Conservation (phyloP, 2,797 vertebrate genomes). For the Mareca strepera region DNA sequence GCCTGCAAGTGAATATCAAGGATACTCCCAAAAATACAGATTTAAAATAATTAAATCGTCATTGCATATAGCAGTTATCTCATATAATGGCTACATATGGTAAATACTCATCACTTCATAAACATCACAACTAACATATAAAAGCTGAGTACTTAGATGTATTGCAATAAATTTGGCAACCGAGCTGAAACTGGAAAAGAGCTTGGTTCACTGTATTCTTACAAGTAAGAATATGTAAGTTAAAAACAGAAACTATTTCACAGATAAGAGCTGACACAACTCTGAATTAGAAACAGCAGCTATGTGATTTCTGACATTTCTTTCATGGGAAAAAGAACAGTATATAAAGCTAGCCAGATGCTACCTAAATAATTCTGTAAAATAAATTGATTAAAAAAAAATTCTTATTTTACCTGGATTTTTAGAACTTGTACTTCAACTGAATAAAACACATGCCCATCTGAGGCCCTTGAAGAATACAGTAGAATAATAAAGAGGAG, state of each 20-base stretch:
- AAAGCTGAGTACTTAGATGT: neutral
- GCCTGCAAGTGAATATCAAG: neutral
- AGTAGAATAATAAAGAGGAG: neutral
- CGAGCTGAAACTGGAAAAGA: neutral
- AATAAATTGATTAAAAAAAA: neutral
- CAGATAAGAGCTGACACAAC: neutral
- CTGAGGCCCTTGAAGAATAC: neutral
- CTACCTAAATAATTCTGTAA: neutral
- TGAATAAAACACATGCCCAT: neutral
- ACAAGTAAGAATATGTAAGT: neutral
- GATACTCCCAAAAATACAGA: neutral
- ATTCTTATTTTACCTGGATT: neutral
- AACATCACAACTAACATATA: neutral
- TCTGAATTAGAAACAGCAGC: neutral
- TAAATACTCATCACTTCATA: neutral
- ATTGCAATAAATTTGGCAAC: neutral
- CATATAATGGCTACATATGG: neutral
- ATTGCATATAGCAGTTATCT: neutral
- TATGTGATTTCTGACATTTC: neutral
- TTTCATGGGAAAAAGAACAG: neutral
- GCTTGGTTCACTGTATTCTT: neutral
- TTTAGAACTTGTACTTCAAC: neutral
- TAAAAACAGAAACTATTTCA: neutral
- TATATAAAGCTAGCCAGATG: neutral
- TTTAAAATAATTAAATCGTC: neutral